Evolutionary conservation across 2,888 invertebrate species (phyloP), one percentile per base, ranked within the genome.

Genomic region (Drosophila koepferae): DNA sequence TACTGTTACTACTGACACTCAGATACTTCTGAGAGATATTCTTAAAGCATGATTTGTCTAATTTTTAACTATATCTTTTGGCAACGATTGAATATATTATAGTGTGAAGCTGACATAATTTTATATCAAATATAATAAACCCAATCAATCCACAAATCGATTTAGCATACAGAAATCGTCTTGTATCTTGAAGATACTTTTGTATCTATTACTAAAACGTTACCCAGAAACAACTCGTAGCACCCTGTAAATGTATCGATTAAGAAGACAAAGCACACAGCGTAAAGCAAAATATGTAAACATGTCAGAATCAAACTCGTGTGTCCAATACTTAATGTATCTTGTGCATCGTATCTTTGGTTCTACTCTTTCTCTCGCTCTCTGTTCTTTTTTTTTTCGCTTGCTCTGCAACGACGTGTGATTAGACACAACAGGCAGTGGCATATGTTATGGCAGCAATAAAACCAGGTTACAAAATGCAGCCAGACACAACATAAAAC

Each of bases 381-480:
- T 51, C 55, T 69, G 20, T 41, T 36, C 59, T 55, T 62, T 41
- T 16, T 40, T 38, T 59, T 54, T 60, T 61, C 36, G 43, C 62
- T 64, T 62, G 53, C 55, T 59, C 41, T 64, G 71, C 72, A 71
- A 66, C 44, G 40, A 66, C 48, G 43, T 59, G 79, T 72, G 90
- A 86, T 90, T 88, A 90, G 90, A 82, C 74, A 77, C 86, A 90
- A 70, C 75, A 81, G 49, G 69, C 78, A 49, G 70, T 66, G 60
- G 71, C 81, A 83, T 74, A 81, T 88, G 80, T 90, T 88, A 86
- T 90, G 86, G 83, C 83, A 79, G 81, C 77, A 59, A 90, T 88
- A 86, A 84, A 84, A 89, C 89, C 89, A 86, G 86, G 86, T 90
- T 86, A 81, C 90, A 88, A 90, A 90, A 82, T 72, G 90, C 90